Base-by-base conservation (phyloP, 2,797 vertebrate species). In the Typhlichthys subterraneus region DNA sequence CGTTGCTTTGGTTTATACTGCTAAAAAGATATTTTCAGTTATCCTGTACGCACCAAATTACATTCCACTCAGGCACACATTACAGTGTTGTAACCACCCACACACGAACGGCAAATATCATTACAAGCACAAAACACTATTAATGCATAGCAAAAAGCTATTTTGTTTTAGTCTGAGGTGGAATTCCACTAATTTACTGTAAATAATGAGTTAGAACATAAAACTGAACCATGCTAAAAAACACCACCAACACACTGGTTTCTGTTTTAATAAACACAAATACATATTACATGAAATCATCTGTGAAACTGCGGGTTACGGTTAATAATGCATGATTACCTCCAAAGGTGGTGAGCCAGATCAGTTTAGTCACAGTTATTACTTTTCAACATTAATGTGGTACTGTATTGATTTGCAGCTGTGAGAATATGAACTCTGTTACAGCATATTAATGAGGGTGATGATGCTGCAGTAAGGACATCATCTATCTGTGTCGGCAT, bases 391-490 rank as follows among this genome's bases (percentile, higher is more conserved):
- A 64, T 78, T 53, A 83, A 82, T 77, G 75, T 57, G 54, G 58
- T 76, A 86, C 83, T 73, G 82, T 76, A 86, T 84, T 75, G 82
- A 81, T 82, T 81, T 65, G 72, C 65, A 69, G 63, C 45, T 53
- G 57, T 69, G 76, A 59, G 75, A 78, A 69, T 64, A 62, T 62
- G 68, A 80, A 69, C 63, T 67, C 56, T 45, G 64, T 56, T 58
- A 61, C 76, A 19, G 71, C 70, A 79, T 85, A 73, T 73, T 80
- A 75, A 87, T 75, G 63, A 86, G 58, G 55, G 56, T 0, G 13
- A 72, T 57, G 64, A 59, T 46, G 57, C 57, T 46, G 57, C 57
- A 61, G 58, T 63, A 61, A 69, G 56, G 61, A 65, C 57, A 71
- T 31, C 51, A 77, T 86, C 75, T 83, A 76, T 87, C 79, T 65